These are phyloP conservation scores for Drosophila picticornis DNA, from an alignment of 2,888 invertebrate genomes.

Conservation along the genomic window DNA sequence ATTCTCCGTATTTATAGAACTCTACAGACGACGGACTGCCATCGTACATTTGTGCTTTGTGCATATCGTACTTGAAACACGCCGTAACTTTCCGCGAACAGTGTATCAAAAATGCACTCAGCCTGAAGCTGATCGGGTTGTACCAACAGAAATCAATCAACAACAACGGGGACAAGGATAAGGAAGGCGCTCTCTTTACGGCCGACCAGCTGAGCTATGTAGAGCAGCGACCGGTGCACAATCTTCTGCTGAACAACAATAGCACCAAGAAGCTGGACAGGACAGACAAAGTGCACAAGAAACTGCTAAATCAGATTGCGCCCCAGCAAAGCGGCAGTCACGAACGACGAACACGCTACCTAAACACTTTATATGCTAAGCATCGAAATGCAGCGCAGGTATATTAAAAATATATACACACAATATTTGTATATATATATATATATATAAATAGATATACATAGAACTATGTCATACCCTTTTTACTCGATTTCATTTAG, in stretches of 20 bases:
- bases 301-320: constrained; percentile 60
- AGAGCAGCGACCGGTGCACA: constrained; percentile 79
- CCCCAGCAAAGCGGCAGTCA: constrained; percentile 23
- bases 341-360: constrained; percentile 70
- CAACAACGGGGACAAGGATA: constrained; percentile 34
- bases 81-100: constrained; percentile 84
- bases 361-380: constrained; percentile 79
- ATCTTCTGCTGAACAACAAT: constrained; percentile 72
- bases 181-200: constrained; percentile 66
- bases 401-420: background rate
- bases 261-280: constrained; percentile 49
- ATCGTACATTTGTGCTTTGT: constrained; percentile 83
- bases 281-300: constrained; percentile 77
- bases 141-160: constrained; percentile 57
- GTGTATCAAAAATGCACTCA: constrained; percentile 81
- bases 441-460: background rate
- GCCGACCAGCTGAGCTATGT: constrained; percentile 76
- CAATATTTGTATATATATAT: no score
- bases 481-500: background rate
- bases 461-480: background rate
- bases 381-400: constrained; percentile 55
- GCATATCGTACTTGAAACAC: constrained; percentile 85
- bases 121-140: constrained; percentile 69
- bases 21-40: constrained; percentile 83
- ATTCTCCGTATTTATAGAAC: constrained; percentile 60